Evolutionary conservation across 2,888 invertebrate species (phyloP).

Genomic region (Drosophila emarginata): DNA sequence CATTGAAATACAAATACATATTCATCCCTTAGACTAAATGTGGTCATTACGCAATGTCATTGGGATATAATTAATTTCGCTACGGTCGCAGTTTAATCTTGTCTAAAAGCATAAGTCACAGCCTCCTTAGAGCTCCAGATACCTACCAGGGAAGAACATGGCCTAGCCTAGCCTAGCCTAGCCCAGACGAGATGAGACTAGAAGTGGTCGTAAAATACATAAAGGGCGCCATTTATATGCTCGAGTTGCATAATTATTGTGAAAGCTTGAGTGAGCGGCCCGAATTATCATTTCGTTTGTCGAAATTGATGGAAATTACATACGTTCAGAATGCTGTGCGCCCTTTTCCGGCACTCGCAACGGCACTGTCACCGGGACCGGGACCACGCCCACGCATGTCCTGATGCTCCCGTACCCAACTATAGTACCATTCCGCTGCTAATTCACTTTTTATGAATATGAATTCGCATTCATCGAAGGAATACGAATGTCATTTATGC

Average conservation of each 20-base stretch:
- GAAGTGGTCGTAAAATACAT: conserved; percentile 59
- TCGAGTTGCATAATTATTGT: conserved; percentile 55
- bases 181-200: too few relatives aligned
- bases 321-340: neutral
- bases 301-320: conserved; percentile 12
- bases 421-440: conserved; percentile 9
- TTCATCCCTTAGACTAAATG: conserved; percentile 10
- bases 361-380: neutral
- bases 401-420: neutral
- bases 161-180: neutral
- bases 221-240: conserved; percentile 59
- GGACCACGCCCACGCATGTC: neutral
- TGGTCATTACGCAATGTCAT: conserved; percentile 60
- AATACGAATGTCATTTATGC: conserved; percentile 32
- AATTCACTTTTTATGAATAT: conserved; percentile 41
- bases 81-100: conserved; percentile 57
- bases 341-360: conserved; percentile 4
- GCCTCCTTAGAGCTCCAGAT: conserved; percentile 2
- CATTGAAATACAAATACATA: conserved; percentile 14
- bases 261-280: conserved; percentile 18
- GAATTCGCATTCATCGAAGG: conserved; percentile 22
- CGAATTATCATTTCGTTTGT: conserved; percentile 13
- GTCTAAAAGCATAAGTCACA: conserved; percentile 45
- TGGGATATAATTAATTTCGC: conserved; percentile 67
- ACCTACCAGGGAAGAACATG: neutral